Percentiles rank a stretch among this genome's conserved stretches.
Conservation (phyloP, 1,140 invertebrate genomes). For the Lordiphosa mommai region DNA sequence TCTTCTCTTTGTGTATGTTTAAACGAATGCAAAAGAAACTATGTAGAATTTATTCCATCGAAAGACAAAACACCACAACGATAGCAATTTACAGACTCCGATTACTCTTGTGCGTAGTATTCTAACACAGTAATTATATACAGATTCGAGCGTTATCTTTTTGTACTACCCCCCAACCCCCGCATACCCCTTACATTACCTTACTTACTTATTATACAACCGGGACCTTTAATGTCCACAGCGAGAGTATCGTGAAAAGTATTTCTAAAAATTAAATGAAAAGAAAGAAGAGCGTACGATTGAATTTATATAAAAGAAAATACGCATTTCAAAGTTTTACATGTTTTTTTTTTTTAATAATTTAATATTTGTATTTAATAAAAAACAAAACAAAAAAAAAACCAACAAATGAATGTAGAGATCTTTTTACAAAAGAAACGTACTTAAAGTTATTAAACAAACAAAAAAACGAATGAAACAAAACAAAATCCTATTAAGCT, state of each 20-base stretch:
- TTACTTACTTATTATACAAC: slow-evolving; percentile 18
- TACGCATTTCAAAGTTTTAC: slow-evolving; percentile 71
- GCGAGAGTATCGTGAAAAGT: slow-evolving; percentile 56
- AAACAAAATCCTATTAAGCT: background rate
- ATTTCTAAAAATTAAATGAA: slow-evolving; percentile 62
- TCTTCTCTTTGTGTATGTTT: too few relatives aligned
- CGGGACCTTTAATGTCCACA: slow-evolving; percentile 22
- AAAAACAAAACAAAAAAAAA: slow-evolving; percentile 27
- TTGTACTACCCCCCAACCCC: slow-evolving; percentile 7
- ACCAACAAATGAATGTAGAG: slow-evolving; percentile 55
- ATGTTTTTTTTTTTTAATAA: slow-evolving; percentile 70
- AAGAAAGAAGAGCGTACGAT: slow-evolving; percentile 35
- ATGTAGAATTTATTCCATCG: slow-evolving; percentile 27
- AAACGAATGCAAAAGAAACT: too few relatives aligned
- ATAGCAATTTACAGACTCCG: slow-evolving; percentile 2
- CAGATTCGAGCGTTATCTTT: slow-evolving; percentile 30
- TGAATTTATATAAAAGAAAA: slow-evolving; percentile 37
- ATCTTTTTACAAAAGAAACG: slow-evolving; percentile 72
- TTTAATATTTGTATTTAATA: slow-evolving; percentile 74
- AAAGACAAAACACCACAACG: slow-evolving; percentile 25
- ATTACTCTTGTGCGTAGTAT: slow-evolving; percentile 45
- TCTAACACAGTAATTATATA: slow-evolving; percentile 31
- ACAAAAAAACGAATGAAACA: slow-evolving; percentile 27
- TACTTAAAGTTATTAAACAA: slow-evolving; percentile 70
- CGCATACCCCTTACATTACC: background rate